phyloP scores from a whole-genome alignment of 2,797 vertebrate genomes.

The Enteromius thamalakanensis region DNA sequence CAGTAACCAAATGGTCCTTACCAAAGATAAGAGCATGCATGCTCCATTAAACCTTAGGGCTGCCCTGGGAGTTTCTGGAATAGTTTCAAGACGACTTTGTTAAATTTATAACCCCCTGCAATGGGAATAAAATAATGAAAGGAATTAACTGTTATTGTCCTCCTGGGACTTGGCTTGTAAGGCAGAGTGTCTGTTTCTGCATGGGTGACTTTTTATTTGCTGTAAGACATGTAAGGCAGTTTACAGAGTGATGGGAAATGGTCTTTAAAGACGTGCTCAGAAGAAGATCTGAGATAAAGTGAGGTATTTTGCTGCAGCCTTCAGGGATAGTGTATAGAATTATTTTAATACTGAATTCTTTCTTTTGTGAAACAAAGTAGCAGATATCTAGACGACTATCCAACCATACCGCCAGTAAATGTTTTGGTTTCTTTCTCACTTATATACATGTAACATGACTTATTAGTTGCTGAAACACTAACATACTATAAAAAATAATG shows the following conservation, averaged over 20 bases:
- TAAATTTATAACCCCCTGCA: constrained; percentile 68
- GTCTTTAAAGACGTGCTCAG: constrained; percentile 33
- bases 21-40: constrained; percentile 59
- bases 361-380: neutral
- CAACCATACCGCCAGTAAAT: neutral
- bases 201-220: constrained; percentile 54
- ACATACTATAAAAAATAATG: no score
- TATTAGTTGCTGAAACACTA: no score
- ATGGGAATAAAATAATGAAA: constrained; percentile 69
- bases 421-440: neutral
- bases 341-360: neutral
- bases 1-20: constrained; percentile 50
- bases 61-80: constrained; percentile 68
- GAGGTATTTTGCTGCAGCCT: constrained; percentile 36
- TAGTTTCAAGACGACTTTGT: constrained; percentile 68
- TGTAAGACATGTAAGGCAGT: constrained; percentile 49
- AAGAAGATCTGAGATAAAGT: constrained; percentile 25
- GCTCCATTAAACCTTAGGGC: constrained; percentile 71
- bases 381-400: neutral
- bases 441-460: no score
- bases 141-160: constrained; percentile 62
- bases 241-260: constrained; percentile 22
- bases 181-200: constrained; percentile 49
- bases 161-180: constrained; percentile 52
- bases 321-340: neutral